Evolutionary conservation across 1,140 invertebrate species (phyloP).

Genomic region (Papilio polyxenes): DNA sequence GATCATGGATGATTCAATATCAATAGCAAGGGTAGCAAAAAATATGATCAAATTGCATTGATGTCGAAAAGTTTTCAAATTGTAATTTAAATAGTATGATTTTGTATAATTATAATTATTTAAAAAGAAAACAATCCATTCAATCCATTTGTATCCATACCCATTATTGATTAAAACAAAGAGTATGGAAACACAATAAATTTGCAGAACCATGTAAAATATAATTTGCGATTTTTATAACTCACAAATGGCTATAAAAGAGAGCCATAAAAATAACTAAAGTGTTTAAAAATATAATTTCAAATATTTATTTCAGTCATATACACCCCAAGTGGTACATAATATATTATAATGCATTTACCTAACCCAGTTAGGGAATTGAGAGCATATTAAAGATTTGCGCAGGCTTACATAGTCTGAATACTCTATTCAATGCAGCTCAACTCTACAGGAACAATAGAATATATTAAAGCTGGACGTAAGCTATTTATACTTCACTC

Average conservation of each 20-base stretch:
- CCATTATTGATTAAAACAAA: not conserved
- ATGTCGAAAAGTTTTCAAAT: not conserved
- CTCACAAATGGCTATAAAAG: not conserved
- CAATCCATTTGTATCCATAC: too few relatives aligned
- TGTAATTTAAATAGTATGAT: not conserved
- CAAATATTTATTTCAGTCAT: not conserved
- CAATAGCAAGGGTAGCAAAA: not conserved
- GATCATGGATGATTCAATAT: not conserved
- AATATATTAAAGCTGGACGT: constrained; percentile 1
- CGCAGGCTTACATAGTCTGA: constrained; percentile 3
- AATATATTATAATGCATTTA: constrained; percentile 1
- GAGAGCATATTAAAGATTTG: constrained; percentile 20
- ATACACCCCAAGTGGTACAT: not conserved
- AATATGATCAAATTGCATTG: not conserved
- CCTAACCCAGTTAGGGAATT: not conserved
- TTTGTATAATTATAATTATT: not conserved
- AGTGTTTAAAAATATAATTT: not conserved
- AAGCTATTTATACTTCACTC: constrained; percentile 13
- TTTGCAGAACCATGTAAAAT: too few relatives aligned
- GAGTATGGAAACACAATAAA: too few relatives aligned
- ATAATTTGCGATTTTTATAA: not conserved
- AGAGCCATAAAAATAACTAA: not conserved
- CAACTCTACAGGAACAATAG: constrained; percentile 4
- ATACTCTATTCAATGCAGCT: constrained; percentile 6
- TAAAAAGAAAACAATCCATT: too few relatives aligned